These are phyloP conservation scores for Galago senegalensis DNA, from an alignment of 2,797 vertebrate genomes.

Conservation along the genomic window DNA sequence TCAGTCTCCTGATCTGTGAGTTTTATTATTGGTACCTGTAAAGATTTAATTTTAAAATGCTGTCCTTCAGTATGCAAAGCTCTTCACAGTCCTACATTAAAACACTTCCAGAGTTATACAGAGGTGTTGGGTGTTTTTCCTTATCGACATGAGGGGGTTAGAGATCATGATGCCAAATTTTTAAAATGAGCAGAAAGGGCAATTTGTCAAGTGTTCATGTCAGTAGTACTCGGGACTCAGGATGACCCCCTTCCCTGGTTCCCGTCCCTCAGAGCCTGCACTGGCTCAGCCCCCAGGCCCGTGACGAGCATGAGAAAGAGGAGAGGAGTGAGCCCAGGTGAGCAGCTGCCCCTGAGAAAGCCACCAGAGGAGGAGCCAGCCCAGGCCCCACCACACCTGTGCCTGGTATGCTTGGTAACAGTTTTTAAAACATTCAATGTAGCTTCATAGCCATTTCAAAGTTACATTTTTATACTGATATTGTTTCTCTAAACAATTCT, in stretches of 20 bases:
- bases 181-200: neutral
- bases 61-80: neutral
- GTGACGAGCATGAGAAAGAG: neutral
- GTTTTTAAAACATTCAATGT: neutral
- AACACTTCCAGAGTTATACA: neutral
- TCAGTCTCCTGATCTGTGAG: conserved; percentile 98
- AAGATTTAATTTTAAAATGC: conserved; percentile 62
- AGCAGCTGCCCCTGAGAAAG: neutral
- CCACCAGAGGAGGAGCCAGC: neutral
- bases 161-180: neutral
- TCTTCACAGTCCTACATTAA: neutral
- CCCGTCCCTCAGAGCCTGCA: neutral
- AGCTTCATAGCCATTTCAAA: neutral
- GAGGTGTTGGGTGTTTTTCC: neutral
- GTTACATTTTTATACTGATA: neutral
- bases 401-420: too few species aligned
- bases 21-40: conserved; percentile 98
- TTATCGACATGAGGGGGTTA: neutral
- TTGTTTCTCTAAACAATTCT: neutral
- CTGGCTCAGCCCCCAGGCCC: neutral
- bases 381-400: rapidly evolving
- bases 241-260: rapidly evolving
- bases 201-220: neutral
- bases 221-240: neutral
- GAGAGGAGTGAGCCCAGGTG: neutral